Conservation (phyloP, 2,113 vertebrate species). For the Grammomys surdaster region DNA sequence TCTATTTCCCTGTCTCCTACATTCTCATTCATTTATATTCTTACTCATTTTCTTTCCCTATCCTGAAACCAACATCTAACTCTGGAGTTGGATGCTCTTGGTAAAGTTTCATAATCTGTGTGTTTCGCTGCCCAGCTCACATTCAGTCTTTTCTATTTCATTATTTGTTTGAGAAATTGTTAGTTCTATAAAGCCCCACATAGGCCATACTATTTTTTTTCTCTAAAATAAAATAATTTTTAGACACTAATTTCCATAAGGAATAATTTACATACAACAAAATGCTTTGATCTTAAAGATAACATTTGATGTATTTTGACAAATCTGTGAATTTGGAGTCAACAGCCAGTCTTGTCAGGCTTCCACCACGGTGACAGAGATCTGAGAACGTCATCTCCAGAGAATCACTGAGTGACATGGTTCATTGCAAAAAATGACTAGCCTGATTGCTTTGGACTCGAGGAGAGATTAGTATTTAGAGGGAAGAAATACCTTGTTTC, state of each 20-base stretch:
- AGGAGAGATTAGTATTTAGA: background rate
- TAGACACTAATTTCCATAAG: slow-evolving; percentile 22
- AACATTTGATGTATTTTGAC: background rate
- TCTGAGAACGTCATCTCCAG: background rate
- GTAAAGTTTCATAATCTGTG: background rate
- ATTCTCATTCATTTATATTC: background rate
- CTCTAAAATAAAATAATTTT: slow-evolving; percentile 31
- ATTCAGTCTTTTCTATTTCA: background rate
- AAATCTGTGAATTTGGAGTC: background rate
- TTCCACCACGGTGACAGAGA: background rate
- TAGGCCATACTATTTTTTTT: slow-evolving; percentile 6
- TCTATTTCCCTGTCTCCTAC: too few relatives aligned
- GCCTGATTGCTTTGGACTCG: too few relatives aligned
- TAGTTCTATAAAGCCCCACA: background rate
- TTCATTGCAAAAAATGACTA: background rate
- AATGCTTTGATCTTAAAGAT: background rate
- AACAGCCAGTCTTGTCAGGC: background rate
- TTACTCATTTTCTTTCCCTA: too few relatives aligned
- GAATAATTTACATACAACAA: background rate
- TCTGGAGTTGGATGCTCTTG: background rate
- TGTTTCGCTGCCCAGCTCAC: background rate
- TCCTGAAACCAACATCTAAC: background rate
- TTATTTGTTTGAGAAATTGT: background rate
- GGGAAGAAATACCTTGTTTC: background rate
- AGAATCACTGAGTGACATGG: background rate